Conservation (phyloP, 2,797 vertebrate species). For the Menidia menidia region DNA sequence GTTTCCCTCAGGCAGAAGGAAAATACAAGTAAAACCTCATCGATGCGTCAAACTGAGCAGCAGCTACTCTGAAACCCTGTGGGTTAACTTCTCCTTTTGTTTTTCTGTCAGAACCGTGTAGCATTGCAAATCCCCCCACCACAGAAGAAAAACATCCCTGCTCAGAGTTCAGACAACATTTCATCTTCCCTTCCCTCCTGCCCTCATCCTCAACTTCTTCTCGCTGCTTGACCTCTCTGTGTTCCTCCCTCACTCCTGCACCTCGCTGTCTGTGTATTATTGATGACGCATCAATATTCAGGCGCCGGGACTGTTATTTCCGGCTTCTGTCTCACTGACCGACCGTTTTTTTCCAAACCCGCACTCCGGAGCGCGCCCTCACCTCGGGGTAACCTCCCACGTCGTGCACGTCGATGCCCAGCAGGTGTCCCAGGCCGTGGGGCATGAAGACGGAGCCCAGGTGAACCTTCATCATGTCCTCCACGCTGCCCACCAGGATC, state of each 20-base stretch:
- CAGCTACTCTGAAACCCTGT: background rate
- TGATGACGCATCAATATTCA: constrained; percentile 39
- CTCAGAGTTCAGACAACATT: constrained; percentile 18
- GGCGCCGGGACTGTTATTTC: constrained; percentile 5
- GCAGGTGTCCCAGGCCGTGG: constrained; percentile 94
- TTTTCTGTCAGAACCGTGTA: background rate
- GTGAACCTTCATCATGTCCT: constrained; percentile 93
- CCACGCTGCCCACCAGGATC: constrained; percentile 87
- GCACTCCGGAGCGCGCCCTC: constrained; percentile 1
- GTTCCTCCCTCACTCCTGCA: constrained; percentile 21
- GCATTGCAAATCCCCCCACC: constrained; percentile 19
- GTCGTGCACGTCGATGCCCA: constrained; percentile 96
- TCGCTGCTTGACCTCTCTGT: constrained; percentile 23
- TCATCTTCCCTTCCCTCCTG: background rate
- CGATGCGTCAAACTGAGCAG: background rate
- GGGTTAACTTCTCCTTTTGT: constrained; percentile 8
- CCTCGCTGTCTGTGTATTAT: constrained; percentile 10
- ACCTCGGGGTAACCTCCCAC: constrained; percentile 98
- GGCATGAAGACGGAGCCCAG: constrained; percentile 97
- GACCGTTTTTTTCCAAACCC: background rate
- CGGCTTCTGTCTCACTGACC: constrained; percentile 2
- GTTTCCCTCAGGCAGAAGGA: background rate
- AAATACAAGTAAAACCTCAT: background rate
- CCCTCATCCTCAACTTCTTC: constrained; percentile 34
- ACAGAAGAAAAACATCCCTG: constrained; percentile 19